phyloP scores from a whole-genome alignment of 2,888 invertebrate species.

The Hartigia nigra region DNA sequence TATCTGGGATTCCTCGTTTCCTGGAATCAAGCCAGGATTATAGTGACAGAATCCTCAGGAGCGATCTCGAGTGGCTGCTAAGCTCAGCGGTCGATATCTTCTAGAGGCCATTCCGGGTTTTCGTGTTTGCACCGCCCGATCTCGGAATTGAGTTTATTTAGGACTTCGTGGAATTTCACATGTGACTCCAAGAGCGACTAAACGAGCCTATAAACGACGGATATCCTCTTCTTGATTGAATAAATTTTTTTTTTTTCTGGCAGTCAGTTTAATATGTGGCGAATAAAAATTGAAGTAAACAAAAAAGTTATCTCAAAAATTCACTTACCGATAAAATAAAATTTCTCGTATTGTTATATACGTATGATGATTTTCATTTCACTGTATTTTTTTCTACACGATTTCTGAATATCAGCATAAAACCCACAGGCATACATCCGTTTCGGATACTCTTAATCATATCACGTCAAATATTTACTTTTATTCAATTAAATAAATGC shows the following conservation, averaged over 20 bases:
- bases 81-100: neutral
- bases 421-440: neutral
- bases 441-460: too few species aligned
- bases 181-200: neutral
- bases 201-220: neutral
- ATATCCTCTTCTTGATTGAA: neutral
- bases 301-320: neutral
- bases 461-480: too few species aligned
- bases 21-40: neutral
- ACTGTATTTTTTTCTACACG: neutral
- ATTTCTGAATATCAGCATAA: neutral
- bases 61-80: neutral
- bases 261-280: neutral
- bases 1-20: neutral
- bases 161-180: neutral
- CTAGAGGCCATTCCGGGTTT: conserved; percentile 5
- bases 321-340: neutral
- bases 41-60: neutral
- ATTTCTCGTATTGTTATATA: neutral
- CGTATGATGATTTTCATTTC: neutral
- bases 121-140: conserved; percentile 23
- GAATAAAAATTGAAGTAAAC: neutral
- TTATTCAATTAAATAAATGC: neutral
- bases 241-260: neutral
- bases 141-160: neutral